phyloP scores from a whole-genome alignment of 2,797 vertebrate species.

The Eidolon dupreanum region DNA sequence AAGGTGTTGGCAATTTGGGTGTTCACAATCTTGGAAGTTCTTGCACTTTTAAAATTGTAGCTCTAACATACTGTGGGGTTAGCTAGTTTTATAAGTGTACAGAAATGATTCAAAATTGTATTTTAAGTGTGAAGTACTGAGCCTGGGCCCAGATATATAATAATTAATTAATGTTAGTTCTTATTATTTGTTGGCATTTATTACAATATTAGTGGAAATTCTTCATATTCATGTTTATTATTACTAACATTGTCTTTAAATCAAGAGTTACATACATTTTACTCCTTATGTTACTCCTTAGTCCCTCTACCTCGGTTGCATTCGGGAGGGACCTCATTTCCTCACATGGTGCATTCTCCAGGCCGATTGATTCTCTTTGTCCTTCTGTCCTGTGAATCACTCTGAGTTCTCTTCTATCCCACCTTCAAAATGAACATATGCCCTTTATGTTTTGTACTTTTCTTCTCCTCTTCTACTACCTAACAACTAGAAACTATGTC shows the following conservation, averaged over 20 bases:
- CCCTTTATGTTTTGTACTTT: not conserved
- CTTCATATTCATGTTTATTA: not conserved
- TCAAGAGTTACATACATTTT: not conserved
- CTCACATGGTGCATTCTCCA: not conserved
- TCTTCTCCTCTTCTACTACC: not conserved
- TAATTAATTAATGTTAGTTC: not conserved
- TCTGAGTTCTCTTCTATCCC: not conserved
- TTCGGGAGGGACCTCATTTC: not conserved
- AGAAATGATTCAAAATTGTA: conserved; percentile 5
- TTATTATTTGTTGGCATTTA: conserved; percentile 38
- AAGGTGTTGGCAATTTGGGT: not conserved
- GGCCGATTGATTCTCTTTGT: not conserved
- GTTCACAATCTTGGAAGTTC: not conserved
- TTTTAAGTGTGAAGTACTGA: not conserved
- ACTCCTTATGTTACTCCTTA: no score
- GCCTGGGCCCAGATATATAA: not conserved
- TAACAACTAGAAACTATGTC: not conserved
- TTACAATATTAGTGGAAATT: not conserved
- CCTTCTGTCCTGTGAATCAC: not conserved
- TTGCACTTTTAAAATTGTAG: not conserved
- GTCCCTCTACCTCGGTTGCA: not conserved
- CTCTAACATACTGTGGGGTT: not conserved
- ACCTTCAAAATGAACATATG: not conserved
- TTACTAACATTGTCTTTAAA: not conserved
- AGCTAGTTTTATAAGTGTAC: not conserved